Evolutionary conservation across 2,888 invertebrate species (phyloP), one percentile per base, ranked within the genome.

Genomic region (Ectobius pallidus): DNA sequence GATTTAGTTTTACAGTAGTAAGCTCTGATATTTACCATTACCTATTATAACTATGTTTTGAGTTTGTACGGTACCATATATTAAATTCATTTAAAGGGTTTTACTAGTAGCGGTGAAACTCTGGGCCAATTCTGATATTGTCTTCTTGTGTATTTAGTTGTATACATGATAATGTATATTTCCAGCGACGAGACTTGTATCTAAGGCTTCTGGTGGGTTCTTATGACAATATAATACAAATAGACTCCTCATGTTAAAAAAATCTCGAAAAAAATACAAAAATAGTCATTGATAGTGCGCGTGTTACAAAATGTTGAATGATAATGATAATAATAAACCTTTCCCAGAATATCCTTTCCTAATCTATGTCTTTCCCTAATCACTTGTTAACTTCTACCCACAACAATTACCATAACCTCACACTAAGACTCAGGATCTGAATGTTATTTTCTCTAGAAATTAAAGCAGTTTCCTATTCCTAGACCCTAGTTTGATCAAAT

Each of bases 201-300:
- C 46, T 63, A 44, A 69, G n/a, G 69, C 61, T 44, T 69, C 25
- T 62, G 71, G 74, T 74, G 74, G 69, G 71, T 55, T 69, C 62
- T 69, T 63, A 22, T 74, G 74, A 74, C 74, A 74, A 74, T 74
- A 74, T 74, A 55, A 69, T 70, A 49, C 71, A 49, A 46, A 71
- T 71, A 71, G 62, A 71, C 63, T 63, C 71, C 71, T 62, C 63
- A 71, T 14, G 16, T 71, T 32, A 61, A 67, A 61, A 62, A 70
- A 52, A 69, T 46, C 11, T 7, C 34, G 11, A 68, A 61, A 69
- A 62, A 58, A 49, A 68, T 44, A 73, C 46, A 71, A 52, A 62
- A 67, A 52, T 27, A 72, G 63, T 30, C 49, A 58, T 30, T 34
- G 58, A 65, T 27, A n/a, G 65, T 65, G 30, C 30, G 18, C 65